Percentiles rank a stretch among this genome's conserved stretches.
phyloP scores from a whole-genome alignment of 2,113 vertebrate species.

The Ploceus nigricollis region DNA sequence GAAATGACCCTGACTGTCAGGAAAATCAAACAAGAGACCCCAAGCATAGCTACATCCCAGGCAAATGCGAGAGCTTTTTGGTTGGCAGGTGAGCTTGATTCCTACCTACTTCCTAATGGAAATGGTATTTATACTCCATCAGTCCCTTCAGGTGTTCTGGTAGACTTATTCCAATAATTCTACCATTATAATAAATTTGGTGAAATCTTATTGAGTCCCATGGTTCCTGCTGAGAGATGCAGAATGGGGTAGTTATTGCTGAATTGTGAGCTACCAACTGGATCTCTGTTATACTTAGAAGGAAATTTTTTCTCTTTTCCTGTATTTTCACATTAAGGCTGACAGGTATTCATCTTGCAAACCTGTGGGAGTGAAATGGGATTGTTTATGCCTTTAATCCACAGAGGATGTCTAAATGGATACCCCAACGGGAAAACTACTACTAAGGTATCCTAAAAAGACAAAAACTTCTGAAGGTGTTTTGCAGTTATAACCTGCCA shows the following conservation, averaged over 20 bases:
- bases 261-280: not conserved
- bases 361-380: not conserved
- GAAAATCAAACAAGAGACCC: not conserved
- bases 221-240: not conserved
- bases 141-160: constrained; percentile 7
- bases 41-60: not conserved
- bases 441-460: not conserved
- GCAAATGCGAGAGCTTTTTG: not conserved
- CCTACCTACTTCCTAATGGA: not conserved
- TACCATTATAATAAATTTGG: not conserved
- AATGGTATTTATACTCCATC: not conserved
- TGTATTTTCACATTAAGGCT: not conserved
- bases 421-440: not conserved
- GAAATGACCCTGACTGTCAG: not conserved
- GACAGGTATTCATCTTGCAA: not conserved
- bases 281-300: not conserved
- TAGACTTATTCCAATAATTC: constrained; percentile 12
- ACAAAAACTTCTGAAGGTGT: not conserved
- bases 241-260: not conserved
- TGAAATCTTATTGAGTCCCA: not conserved
- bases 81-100: not conserved
- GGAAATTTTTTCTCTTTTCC: not conserved
- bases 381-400: not conserved
- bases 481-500: not conserved
- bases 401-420: not conserved